Evolutionary conservation across 2,797 vertebrate genomes (phyloP), one percentile per base, ranked within the genome.

Genomic region (Bradypodion ventrale): DNA sequence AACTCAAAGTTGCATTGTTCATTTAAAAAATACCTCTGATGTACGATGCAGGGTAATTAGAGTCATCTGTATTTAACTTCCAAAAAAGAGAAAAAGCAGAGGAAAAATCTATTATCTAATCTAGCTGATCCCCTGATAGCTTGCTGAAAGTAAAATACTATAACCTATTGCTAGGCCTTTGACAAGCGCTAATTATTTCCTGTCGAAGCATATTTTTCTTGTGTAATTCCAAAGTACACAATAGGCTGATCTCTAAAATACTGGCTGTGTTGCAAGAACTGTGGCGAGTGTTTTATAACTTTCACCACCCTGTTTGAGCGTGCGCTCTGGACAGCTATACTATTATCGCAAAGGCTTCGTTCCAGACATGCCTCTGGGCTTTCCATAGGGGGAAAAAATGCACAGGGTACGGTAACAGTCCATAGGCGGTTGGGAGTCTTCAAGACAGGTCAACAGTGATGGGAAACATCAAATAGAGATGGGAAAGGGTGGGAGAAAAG

Each of bases 101-200:
- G n/a, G 23, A 89, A 90, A 90, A 85, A 84, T 94, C 95, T 95
- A 94, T 95, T 95, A 95, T 95, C 95, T 95, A 94, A 95, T 94
- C 94, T 95, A 92, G 93, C 91, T 85, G 94, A 94, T 96, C 94
- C 95, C 94, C 90, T 91, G 94, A 94, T 94, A 93, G 94, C 93
- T 95, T 94, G 96, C 96, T 96, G 96, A 97, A 97, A 95, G 95
- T 93, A 94, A 95, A 95, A 94, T 87, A 92, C 92, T 93, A 94
- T 96, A 96, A 97, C 97, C 95, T 95, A 96, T 92, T 93, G 95
- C 96, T 94, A 94, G 95, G 93, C 95, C 94, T 94, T 94, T 90
- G 95, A 97, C 95, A 96, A 96, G 94, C 90, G 94, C 96, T 93
- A 94, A 97, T 96, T 96, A 96, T 96, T 97, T 97, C 96, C 97